Conservation (phyloP, 2,113 vertebrate species). For the Apeltes quadracus region DNA sequence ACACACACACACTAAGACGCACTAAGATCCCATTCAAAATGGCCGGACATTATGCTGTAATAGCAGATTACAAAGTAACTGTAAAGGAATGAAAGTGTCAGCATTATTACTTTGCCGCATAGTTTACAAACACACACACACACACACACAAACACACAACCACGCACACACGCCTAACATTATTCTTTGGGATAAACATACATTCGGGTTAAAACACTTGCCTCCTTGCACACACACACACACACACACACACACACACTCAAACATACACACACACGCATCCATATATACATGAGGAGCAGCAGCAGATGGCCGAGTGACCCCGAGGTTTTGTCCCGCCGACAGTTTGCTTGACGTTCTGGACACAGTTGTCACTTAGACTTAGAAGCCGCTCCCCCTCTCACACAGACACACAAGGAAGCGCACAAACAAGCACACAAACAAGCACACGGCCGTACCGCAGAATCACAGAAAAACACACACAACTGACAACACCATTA, state of each 20-base stretch:
- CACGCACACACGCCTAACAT: neutral
- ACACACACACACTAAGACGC: slow-evolving; percentile 13
- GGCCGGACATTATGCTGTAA: slow-evolving; percentile 66
- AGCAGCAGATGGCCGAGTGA: slow-evolving; percentile 65
- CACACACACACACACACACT: neutral
- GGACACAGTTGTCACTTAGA: slow-evolving; percentile 62
- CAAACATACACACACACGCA: slow-evolving; percentile 7
- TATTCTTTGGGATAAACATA: neutral
- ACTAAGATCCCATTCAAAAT: slow-evolving; percentile 53
- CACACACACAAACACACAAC: slow-evolving; percentile 10
- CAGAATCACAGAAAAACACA: slow-evolving; percentile 6
- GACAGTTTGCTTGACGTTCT: slow-evolving; percentile 66
- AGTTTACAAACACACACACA: neutral
- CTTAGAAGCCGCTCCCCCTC: slow-evolving; percentile 34
- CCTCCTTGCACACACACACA: neutral
- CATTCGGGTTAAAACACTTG: neutral
- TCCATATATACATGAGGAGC: slow-evolving; percentile 44
- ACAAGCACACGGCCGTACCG: neutral
- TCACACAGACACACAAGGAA: neutral
- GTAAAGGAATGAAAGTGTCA: slow-evolving; percentile 64
- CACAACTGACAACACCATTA: neutral
- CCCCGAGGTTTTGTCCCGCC: slow-evolving; percentile 61
- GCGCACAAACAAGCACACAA: neutral
- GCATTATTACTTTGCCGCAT: slow-evolving; percentile 50
- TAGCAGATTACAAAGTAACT: slow-evolving; percentile 56